phyloP scores from a whole-genome alignment of 2,797 vertebrate species.

The Pseudochromis fuscus region DNA sequence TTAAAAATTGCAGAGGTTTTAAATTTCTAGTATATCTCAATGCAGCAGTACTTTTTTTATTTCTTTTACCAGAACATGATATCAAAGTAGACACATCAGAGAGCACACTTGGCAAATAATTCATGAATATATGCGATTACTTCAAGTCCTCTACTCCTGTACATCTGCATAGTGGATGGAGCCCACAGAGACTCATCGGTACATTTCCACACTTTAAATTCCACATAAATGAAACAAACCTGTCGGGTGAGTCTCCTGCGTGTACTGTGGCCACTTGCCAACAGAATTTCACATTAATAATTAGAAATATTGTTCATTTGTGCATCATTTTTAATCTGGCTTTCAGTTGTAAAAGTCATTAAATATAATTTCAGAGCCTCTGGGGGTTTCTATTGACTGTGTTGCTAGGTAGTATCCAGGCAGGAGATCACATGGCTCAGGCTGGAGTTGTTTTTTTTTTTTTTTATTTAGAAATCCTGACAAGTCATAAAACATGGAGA shows the following conservation, averaged over 20 bases:
- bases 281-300: neutral
- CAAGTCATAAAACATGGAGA: slow-evolving; percentile 19
- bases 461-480: slow-evolving; percentile 7
- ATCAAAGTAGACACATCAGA: slow-evolving; percentile 33
- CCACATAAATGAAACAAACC: neutral
- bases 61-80: neutral
- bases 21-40: slow-evolving; percentile 11
- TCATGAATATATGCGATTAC: slow-evolving; percentile 15
- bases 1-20: slow-evolving; percentile 7
- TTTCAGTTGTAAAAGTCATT: neutral
- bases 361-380: slow-evolving; percentile 1
- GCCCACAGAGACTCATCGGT: neutral
- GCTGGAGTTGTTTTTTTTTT: neutral
- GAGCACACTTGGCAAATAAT: slow-evolving; percentile 36
- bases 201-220: slow-evolving; percentile 27
- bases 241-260: neutral
- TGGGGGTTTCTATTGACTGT: neutral
- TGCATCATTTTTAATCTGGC: neutral
- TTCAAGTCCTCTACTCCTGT: neutral
- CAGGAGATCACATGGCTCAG: slow-evolving; percentile 1
- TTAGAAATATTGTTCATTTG: neutral
- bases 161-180: neutral
- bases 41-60: neutral
- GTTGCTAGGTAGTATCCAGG: neutral
- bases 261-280: neutral